phyloP scores from a whole-genome alignment of 2,888 invertebrate genomes.

The Tipula unca region DNA sequence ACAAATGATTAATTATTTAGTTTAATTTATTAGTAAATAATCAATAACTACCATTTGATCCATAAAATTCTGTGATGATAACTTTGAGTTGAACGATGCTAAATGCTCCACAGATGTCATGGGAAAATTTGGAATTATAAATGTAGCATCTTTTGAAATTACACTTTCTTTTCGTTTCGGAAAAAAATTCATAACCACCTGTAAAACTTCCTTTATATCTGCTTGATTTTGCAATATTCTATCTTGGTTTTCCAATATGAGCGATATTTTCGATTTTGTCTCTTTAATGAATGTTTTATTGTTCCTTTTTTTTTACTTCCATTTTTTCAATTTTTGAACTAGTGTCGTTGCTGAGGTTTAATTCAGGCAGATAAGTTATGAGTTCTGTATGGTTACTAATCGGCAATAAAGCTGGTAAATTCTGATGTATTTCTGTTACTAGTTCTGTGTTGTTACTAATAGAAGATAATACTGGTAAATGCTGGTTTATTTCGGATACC shows the following conservation, averaged over 20 bases:
- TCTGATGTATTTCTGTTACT: neutral
- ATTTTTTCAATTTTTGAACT: neutral
- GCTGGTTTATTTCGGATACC: neutral
- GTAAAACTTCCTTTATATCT: neutral
- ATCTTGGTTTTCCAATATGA: conserved; percentile 3
- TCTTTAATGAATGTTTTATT: conserved; percentile 10
- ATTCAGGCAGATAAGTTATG: too few relatives aligned
- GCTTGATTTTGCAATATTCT: conserved; percentile 15
- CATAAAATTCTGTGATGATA: too few relatives aligned
- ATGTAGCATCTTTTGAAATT: too few relatives aligned
- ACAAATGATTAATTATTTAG: too few relatives aligned
- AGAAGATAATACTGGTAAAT: neutral
- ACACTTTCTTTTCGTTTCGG: neutral
- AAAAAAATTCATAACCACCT: too few relatives aligned
- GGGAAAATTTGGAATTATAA: neutral
- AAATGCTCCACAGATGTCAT: neutral
- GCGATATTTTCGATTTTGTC: conserved; percentile 14
- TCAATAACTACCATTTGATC: too few relatives aligned
- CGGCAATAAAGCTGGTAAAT: neutral
- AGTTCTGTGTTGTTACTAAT: neutral
- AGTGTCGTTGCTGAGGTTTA: neutral
- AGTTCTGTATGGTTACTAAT: too few relatives aligned
- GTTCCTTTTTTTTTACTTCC: neutral
- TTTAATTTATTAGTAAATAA: too few relatives aligned
- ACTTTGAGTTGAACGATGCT: neutral